Evolutionary conservation across 2,797 vertebrate species (phyloP), one percentile per base, ranked within the genome.

Genomic region (Diplodus puntazzo): DNA sequence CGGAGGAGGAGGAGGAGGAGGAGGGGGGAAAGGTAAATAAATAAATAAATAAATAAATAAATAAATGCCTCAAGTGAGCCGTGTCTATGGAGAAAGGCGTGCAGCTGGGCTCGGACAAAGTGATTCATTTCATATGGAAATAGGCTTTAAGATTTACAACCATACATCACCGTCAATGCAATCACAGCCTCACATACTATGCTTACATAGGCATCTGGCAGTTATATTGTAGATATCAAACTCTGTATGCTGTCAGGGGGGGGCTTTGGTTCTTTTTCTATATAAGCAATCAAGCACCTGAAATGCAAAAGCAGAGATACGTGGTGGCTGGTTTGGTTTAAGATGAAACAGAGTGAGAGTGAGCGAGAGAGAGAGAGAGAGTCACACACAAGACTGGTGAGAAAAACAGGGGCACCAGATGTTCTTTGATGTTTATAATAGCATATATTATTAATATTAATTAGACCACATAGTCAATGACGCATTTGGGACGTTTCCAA

Each of bases 391-490:
- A 96, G 96, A 96, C 97, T 97, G 96, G 96, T 95, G 96, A 97
- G 97, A 96, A 97, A 97, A 98, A 98, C 97, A 98, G 97, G 97
- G 97, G 97, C 96, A 98, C 96, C 97, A 98, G 97, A 98, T 98
- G 97, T 98, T 98, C 97, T 98, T 98, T 98, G 97, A 98, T 98
- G 97, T 98, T 98, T 98, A 98, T 98, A 98, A 98, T 98, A 97
- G 97, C 97, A 98, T 98, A 98, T 98, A 98, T 98, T 98, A 98
- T 98, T 98, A 98, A 98, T 98, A 98, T 98, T 98, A 98, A 98
- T 98, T 98, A 98, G 97, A 98, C 97, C 97, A 97, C 97, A 94
- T 94, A 98, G 97, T 98, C 97, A 98, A 97, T 97, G 97, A 98
- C 97, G 97, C 97, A 98, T 98, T 98, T 98, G 97, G 97, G 97